These are phyloP conservation scores for Bettongia penicillata DNA, from an alignment of 2,113 vertebrate species.

Conservation along the genomic window DNA sequence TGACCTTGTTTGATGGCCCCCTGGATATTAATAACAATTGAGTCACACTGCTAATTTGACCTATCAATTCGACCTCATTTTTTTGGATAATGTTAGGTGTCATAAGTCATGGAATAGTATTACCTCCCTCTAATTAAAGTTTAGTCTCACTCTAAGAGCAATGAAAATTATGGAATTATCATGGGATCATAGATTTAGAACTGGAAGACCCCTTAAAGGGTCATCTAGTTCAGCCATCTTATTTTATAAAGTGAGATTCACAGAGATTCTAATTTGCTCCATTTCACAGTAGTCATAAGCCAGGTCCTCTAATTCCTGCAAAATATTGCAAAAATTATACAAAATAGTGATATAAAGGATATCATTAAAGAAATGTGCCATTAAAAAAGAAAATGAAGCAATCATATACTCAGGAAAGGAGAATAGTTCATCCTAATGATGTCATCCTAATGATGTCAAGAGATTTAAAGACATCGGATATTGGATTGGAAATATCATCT, in stretches of 20 bases:
- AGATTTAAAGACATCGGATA: neutral
- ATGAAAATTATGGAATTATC: no score
- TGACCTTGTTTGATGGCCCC: no score
- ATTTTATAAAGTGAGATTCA: neutral
- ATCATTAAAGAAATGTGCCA: neutral
- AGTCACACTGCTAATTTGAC: no score
- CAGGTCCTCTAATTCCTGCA: neutral
- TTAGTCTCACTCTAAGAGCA: no score
- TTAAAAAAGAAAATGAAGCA: neutral
- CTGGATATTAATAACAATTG: no score
- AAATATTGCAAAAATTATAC: neutral
- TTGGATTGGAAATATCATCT: neutral
- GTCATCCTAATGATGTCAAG: neutral
- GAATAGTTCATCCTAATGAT: neutral
- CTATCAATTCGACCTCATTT: no score
- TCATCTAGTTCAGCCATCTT: neutral
- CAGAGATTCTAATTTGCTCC: neutral
- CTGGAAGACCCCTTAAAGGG: neutral
- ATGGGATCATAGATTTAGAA: neutral
- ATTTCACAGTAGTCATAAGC: neutral
- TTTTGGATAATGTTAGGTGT: no score
- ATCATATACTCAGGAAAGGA: neutral
- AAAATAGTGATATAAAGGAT: neutral
- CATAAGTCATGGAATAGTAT: no score
- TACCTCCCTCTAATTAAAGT: no score